Evolutionary conservation across 1,140 invertebrate genomes (phyloP).

Genomic region (Venustaconcha ellipsiformis): DNA sequence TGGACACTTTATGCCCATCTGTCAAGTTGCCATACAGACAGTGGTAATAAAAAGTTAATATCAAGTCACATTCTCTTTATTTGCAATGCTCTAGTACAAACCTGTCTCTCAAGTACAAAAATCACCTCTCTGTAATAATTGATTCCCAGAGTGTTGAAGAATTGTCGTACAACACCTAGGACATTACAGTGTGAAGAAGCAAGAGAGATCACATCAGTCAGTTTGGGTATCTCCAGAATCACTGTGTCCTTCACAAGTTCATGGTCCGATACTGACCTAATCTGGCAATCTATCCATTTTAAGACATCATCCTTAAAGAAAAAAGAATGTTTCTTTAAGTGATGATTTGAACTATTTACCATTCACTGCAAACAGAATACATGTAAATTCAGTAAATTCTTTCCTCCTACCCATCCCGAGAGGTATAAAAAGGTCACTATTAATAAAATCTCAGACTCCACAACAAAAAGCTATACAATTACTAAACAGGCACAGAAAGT

Average conservation of each 20-base stretch:
- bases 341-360: no score
- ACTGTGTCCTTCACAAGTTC: slow-evolving; percentile 50
- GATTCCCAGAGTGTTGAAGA: slow-evolving; percentile 50
- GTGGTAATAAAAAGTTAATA: no score
- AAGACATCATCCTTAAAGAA: slow-evolving; percentile 36
- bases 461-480: no score
- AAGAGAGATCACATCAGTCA: slow-evolving; percentile 39
- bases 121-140: slow-evolving; percentile 57
- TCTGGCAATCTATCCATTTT: slow-evolving; percentile 36
- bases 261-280: slow-evolving; percentile 15
- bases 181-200: slow-evolving; percentile 46
- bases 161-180: slow-evolving; percentile 41
- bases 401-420: no score
- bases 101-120: slow-evolving; percentile 55
- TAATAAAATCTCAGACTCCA: no score
- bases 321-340: not conserved
- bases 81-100: slow-evolving; percentile 16
- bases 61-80: no score
- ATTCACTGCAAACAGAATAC: no score
- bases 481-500: no score
- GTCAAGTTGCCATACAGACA: no score
- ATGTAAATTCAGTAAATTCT: no score
- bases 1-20: no score
- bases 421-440: no score
- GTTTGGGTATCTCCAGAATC: slow-evolving; percentile 40